Evolutionary conservation across 64 coral and sea anemone genomes (phyloP), one percentile per base, ranked within the genome.

Genomic region (Anthopleura sola): DNA sequence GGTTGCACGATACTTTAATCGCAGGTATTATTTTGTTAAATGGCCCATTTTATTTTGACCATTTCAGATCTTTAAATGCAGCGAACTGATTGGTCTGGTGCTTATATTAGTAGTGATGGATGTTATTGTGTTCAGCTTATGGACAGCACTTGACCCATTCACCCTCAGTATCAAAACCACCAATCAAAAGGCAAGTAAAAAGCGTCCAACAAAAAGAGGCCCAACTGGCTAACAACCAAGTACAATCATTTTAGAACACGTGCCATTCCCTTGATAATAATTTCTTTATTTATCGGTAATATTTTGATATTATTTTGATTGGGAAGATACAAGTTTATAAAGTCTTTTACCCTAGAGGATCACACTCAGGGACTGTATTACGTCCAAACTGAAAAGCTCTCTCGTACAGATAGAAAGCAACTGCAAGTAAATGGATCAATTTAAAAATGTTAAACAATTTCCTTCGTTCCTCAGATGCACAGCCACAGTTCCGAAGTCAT

Each of bases 121-220:
- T 36, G 47, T 62, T 36, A 1, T 86, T 2, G 92, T 93, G 58
- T 84, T 93, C 78, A 69, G 82, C n/a, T 26, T 93, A 49, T 93
- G 92, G 92, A 49, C 64, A 75, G 87, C 82, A 7, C 82, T 86
- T 24, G 92, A 93, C n/a, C 86, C 83, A 53, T 53, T 81, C 11
- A 81, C 37, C 13, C 15, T 71, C 24, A 3, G 9, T 71, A 20
- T 71, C 8, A 71, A 71, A 36, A 15, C 66, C 11, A 71, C 31
- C 29, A 71, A 1, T 34, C 29, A 13, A 36, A 29, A 71, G 66
- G 66, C 7, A 31, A 69, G 64, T 71, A 34, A 14, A 71, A 28
- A 71, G 0, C 28, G 20, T 9, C 21, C 15, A 57, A 57, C 18
- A 57, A 20, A 57, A 57, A 57, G 58, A 62, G 6, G 21, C 20